phyloP scores from a whole-genome alignment of 1,140 invertebrate genomes.

The Globodera rostochiensis region DNA sequence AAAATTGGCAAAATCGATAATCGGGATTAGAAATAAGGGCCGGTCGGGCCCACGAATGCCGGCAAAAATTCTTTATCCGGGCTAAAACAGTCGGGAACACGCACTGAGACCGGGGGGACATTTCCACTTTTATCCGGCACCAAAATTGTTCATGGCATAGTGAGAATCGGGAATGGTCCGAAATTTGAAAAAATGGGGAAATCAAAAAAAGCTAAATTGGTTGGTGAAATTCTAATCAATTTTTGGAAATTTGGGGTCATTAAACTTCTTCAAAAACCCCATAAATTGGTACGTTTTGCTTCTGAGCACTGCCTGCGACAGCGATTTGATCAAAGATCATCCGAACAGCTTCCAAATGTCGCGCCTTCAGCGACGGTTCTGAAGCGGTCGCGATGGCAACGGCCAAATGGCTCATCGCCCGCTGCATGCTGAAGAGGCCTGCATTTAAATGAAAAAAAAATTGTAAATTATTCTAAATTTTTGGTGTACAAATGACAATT shows the following conservation, averaged over 20 bases:
- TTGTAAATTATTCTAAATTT: background rate
- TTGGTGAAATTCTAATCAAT: too few species aligned
- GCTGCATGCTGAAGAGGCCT: constrained; percentile 8
- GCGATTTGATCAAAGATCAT: constrained; percentile 11
- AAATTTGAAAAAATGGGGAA: too few species aligned
- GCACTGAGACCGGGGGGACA: too few species aligned
- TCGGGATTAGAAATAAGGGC: too few species aligned
- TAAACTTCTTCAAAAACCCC: too few species aligned
- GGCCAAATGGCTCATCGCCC: constrained; percentile 18
- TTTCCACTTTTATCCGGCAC: too few species aligned
- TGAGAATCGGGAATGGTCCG: too few species aligned
- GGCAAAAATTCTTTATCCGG: background rate
- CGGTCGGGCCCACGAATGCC: too few species aligned
- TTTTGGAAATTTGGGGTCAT: too few species aligned
- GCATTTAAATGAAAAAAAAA: background rate
- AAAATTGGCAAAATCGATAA: too few species aligned
- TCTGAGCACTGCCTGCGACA: background rate
- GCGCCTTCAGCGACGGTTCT: constrained; percentile 12
- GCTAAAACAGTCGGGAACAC: too few species aligned
- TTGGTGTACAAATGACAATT: background rate
- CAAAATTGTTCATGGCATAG: too few species aligned
- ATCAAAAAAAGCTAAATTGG: background rate
- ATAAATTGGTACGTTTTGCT: background rate
- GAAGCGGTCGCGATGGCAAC: constrained; percentile 5
- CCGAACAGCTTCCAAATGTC: constrained; percentile 21